Percentiles rank a stretch among this genome's conserved stretches.
Conservation (phyloP, 2,113 vertebrate species). For the Plecotus auritus region DNA sequence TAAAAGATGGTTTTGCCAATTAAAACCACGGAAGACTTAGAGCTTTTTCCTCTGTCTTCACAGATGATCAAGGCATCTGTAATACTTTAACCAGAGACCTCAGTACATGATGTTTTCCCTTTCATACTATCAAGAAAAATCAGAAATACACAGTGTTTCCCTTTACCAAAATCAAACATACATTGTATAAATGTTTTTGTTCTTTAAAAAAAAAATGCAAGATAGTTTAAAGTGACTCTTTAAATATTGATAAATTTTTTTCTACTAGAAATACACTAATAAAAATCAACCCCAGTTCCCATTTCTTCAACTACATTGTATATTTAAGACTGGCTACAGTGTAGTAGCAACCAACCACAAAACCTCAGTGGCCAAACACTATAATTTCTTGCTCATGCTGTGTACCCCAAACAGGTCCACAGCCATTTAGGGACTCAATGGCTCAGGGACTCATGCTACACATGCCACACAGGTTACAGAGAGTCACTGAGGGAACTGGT, state of each 20-base stretch:
- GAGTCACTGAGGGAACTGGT: neutral
- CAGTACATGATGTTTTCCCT: neutral
- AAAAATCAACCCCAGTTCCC: slow-evolving; percentile 20
- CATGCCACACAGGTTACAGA: neutral
- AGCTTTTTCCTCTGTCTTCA: neutral
- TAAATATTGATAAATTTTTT: slow-evolving; percentile 46
- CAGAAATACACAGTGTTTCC: neutral
- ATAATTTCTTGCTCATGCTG: neutral
- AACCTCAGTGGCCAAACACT: neutral
- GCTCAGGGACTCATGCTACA: neutral
- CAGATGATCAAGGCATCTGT: neutral
- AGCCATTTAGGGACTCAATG: neutral
- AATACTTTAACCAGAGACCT: neutral
- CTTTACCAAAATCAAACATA: slow-evolving; percentile 36
- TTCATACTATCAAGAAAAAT: neutral
- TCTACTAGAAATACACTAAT: slow-evolving; percentile 17
- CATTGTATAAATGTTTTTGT: slow-evolving; percentile 41
- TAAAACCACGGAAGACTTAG: slow-evolving; percentile 3
- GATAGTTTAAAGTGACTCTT: slow-evolving; percentile 42
- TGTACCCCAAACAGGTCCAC: neutral
- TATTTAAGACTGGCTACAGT: neutral
- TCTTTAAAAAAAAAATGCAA: slow-evolving; percentile 56
- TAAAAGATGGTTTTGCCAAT: slow-evolving; percentile 15
- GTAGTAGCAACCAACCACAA: neutral
- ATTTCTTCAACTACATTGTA: slow-evolving; percentile 14